Conservation (phyloP, 2,113 vertebrate genomes). For the Ammodytes marinus region DNA sequence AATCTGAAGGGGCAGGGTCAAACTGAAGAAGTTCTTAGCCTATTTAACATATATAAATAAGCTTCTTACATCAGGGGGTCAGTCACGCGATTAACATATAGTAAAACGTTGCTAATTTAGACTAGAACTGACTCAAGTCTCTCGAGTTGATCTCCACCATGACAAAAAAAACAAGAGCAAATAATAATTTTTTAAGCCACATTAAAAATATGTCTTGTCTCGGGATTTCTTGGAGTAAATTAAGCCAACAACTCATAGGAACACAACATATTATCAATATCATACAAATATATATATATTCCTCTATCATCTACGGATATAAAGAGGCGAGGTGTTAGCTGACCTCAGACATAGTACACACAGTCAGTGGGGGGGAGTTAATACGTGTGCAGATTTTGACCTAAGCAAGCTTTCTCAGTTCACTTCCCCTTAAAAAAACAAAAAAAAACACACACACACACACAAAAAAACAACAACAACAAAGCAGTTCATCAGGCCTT, state of each 20-base stretch:
- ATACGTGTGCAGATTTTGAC: slow-evolving; percentile 39
- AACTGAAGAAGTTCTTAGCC: not conserved
- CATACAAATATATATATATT: slow-evolving; percentile 69
- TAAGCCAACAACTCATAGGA: slow-evolving; percentile 36
- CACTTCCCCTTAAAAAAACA: slow-evolving; percentile 29
- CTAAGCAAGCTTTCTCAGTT: slow-evolving; percentile 45
- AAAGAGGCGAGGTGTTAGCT: slow-evolving; percentile 54
- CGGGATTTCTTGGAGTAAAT: slow-evolving; percentile 34
- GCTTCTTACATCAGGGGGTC: not conserved
- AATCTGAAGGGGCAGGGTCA: not conserved
- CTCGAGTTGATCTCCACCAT: slow-evolving; percentile 3
- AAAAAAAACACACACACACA: too few relatives aligned
- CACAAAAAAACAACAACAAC: too few relatives aligned
- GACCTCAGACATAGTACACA: slow-evolving; percentile 58
- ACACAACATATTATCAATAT: slow-evolving; percentile 59
- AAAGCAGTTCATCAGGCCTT: slow-evolving; percentile 64
- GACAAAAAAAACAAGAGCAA: slow-evolving; percentile 10
- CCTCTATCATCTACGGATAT: slow-evolving; percentile 69
- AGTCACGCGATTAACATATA: not conserved
- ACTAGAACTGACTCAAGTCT: not conserved
- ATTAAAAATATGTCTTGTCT: slow-evolving; percentile 69
- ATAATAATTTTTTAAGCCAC: slow-evolving; percentile 52
- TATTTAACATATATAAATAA: not conserved
- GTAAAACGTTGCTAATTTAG: not conserved
- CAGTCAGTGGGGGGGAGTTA: slow-evolving; percentile 44